phyloP scores from a whole-genome alignment of 92 coral and sea anemone genomes.

The Actinernus sp. region DNA sequence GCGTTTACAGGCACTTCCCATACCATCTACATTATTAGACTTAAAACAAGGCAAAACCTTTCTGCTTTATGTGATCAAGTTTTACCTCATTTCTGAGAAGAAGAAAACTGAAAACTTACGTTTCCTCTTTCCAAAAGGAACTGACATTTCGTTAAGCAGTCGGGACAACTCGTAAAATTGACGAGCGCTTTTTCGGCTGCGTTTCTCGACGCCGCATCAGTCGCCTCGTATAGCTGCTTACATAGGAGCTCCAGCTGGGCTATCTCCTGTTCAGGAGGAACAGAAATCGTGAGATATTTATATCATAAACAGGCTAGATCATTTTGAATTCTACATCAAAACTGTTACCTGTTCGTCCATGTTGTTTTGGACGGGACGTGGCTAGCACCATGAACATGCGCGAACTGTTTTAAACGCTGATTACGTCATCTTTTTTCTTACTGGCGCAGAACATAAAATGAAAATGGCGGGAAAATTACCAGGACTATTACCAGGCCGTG shows the following conservation, averaged over 20 bases:
- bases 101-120: conserved; percentile 65
- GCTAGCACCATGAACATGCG: conserved; percentile 13
- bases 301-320: conserved; percentile 6
- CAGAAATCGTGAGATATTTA: conserved; percentile 19
- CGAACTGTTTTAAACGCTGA: background rate
- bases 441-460: background rate
- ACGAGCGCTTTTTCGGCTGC: conserved; percentile 93
- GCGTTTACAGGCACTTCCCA: no score
- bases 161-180: conserved; percentile 91
- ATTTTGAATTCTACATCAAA: background rate
- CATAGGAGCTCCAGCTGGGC: conserved; percentile 98
- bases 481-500: no score
- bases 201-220: conserved; percentile 85
- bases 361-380: conserved; percentile 87
- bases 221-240: conserved; percentile 94
- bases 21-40: no score
- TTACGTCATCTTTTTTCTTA: background rate
- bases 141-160: conserved; percentile 96
- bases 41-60: no score
- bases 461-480: conserved; percentile 13
- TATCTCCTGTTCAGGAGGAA: conserved; percentile 74
- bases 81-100: no score
- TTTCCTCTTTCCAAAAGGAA: conserved; percentile 96
- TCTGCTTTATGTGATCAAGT: no score
- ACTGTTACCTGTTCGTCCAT: conserved; percentile 96